These are phyloP conservation scores for Oryctes rhinoceros DNA, from an alignment of 1,140 invertebrate genomes.

Conservation along the genomic window DNA sequence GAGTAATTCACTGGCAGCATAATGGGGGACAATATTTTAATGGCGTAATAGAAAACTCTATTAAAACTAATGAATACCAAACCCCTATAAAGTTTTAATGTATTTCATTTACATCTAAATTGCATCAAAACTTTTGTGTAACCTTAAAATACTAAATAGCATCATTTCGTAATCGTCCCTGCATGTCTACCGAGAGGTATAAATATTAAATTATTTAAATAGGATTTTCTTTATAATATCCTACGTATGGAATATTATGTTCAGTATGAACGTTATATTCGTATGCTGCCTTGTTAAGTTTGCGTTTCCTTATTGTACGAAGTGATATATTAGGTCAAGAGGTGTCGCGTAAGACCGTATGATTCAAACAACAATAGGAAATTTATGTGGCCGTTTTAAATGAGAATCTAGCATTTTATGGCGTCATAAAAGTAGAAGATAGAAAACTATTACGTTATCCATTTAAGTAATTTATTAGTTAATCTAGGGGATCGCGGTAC, in stretches of 20 bases:
- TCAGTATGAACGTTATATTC: not conserved
- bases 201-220: conserved; percentile 37
- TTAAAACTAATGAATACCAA: conserved; percentile 36
- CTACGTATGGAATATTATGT: not conserved
- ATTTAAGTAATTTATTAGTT: too few relatives aligned
- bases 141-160: conserved; percentile 21
- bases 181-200: conserved; percentile 18
- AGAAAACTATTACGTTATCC: too few relatives aligned
- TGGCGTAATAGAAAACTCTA: conserved; percentile 36
- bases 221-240: conserved; percentile 13
- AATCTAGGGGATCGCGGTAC: too few relatives aligned
- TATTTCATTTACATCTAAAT: conserved; percentile 37
- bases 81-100: conserved; percentile 30
- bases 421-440: too few relatives aligned
- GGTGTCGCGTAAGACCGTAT: too few relatives aligned
- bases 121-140: conserved; percentile 31
- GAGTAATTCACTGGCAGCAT: conserved; percentile 26
- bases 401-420: too few relatives aligned
- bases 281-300: not conserved
- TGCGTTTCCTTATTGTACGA: not conserved
- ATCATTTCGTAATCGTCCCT: conserved; percentile 26
- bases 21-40: conserved; percentile 36
- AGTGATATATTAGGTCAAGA: not conserved
- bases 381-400: too few relatives aligned
- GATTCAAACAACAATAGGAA: too few relatives aligned